Conservation (phyloP, 1,140 invertebrate genomes). For the Drosophila sp. region DNA sequence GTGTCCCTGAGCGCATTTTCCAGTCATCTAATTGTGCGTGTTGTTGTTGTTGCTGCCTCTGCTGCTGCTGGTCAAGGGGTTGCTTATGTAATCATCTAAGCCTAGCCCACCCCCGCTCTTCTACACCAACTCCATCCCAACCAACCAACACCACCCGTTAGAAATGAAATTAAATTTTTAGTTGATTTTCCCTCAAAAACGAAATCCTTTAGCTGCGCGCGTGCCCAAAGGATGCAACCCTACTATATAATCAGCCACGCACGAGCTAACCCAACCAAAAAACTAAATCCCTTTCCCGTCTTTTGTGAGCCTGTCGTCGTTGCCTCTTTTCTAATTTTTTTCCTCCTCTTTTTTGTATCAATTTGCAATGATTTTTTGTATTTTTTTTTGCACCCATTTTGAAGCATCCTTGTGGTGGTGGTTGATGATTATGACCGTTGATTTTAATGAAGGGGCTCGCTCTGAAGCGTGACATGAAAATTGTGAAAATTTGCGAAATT, state of each 20-base stretch:
- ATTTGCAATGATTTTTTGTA: conserved; percentile 55
- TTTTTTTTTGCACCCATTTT: conserved; percentile 69
- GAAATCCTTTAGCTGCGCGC: conserved; percentile 71
- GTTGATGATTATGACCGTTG: conserved; percentile 55
- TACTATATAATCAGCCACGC: conserved; percentile 64
- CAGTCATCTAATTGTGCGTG: conserved; percentile 51
- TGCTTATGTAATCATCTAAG: conserved; percentile 30
- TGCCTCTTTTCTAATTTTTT: conserved; percentile 40
- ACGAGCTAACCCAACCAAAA: conserved; percentile 36
- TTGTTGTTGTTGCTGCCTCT: background rate
- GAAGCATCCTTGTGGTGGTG: conserved; percentile 56
- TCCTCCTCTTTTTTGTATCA: conserved; percentile 67
- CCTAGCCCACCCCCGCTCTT: background rate
- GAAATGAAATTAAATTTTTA: conserved; percentile 41
- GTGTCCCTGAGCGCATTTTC: conserved; percentile 44
- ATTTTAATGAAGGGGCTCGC: conserved; percentile 68
- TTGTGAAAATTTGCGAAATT: conserved; percentile 17
- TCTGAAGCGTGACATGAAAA: conserved; percentile 65
- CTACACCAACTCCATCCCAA: background rate
- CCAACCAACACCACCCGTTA: conserved; percentile 19
- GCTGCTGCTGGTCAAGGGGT: conserved; percentile 57
- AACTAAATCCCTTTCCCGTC: conserved; percentile 31
- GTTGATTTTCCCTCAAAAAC: conserved; percentile 18
- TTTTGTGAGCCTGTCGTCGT: conserved; percentile 72
- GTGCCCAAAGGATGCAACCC: conserved; percentile 63